Evolutionary conservation across 2,113 vertebrate genomes (phyloP).

Genomic region (Oncorhynchus nerka): DNA sequence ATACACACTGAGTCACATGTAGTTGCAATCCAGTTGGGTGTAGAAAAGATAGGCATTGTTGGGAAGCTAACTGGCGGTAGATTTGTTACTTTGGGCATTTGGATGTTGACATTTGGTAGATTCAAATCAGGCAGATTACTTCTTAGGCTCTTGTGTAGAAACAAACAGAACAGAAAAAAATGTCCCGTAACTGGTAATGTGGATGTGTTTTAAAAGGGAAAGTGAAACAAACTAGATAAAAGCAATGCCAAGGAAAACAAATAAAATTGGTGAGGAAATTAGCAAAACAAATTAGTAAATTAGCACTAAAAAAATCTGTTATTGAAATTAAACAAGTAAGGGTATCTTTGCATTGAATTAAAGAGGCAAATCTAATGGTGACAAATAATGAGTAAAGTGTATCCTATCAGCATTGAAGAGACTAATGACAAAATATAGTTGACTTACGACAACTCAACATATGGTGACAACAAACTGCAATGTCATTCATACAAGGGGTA

Average conservation of each 20-base stretch:
- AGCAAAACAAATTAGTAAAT: background rate
- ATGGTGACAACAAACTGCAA: too few species aligned
- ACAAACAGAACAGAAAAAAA: constrained; percentile 86
- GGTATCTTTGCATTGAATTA: background rate
- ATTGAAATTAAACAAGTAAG: background rate
- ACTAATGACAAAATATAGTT: background rate
- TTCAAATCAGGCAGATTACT: constrained; percentile 95
- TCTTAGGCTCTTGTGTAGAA: constrained; percentile 91
- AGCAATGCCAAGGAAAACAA: background rate
- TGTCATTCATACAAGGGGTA: too few species aligned
- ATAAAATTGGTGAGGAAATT: background rate
- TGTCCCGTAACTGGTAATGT: constrained; percentile 83
- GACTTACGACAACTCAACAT: too few species aligned
- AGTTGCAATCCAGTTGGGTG: constrained; percentile 92
- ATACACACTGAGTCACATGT: constrained; percentile 96
- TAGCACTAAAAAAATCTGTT: too few species aligned
- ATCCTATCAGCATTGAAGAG: background rate
- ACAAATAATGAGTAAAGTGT: background rate
- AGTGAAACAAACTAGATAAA: background rate
- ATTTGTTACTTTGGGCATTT: constrained; percentile 91
- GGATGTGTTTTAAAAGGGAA: background rate
- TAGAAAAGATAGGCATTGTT: constrained; percentile 93
- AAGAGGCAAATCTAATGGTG: background rate
- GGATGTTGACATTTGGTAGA: constrained; percentile 92
- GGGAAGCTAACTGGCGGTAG: constrained; percentile 87